These are phyloP conservation scores for Alentia gelatinosa DNA, from an alignment of 2,888 invertebrate species.

Conservation along the genomic window DNA sequence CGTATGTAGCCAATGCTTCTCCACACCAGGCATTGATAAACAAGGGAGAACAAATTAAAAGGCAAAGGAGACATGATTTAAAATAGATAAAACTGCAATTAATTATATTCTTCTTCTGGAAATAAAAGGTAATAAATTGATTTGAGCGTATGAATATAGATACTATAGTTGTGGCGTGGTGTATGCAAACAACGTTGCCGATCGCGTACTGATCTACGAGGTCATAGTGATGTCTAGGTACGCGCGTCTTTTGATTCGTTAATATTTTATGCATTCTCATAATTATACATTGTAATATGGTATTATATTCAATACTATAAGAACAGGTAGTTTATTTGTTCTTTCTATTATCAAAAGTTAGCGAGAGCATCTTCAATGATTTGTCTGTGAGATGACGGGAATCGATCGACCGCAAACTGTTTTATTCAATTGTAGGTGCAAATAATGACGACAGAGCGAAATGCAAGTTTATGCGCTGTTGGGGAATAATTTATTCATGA, in stretches of 20 bases:
- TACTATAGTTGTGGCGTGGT: neutral
- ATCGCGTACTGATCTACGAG: neutral
- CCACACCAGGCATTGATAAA: neutral
- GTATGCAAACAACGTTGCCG: neutral
- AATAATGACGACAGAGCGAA: neutral
- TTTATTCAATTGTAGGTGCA: neutral
- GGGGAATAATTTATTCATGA: slow-evolving; percentile 29
- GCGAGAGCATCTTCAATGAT: too few species aligned
- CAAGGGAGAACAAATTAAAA: neutral
- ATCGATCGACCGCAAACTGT: neutral
- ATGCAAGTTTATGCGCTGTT: slow-evolving; percentile 8
- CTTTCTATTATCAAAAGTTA: too few species aligned
- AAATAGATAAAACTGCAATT: neutral
- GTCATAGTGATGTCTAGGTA: neutral
- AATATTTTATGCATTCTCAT: neutral
- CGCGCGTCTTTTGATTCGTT: too few species aligned
- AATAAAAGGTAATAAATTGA: neutral
- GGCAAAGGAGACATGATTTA: neutral
- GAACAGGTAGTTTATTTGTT: too few species aligned
- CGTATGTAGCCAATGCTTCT: neutral
- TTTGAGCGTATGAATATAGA: neutral
- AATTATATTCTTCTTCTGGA: neutral
- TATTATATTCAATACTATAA: too few species aligned
- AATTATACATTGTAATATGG: too few species aligned
- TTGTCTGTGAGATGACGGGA: too few species aligned